Conservation (phyloP, 2,888 invertebrate species). For the Abrostola triplasia region DNA sequence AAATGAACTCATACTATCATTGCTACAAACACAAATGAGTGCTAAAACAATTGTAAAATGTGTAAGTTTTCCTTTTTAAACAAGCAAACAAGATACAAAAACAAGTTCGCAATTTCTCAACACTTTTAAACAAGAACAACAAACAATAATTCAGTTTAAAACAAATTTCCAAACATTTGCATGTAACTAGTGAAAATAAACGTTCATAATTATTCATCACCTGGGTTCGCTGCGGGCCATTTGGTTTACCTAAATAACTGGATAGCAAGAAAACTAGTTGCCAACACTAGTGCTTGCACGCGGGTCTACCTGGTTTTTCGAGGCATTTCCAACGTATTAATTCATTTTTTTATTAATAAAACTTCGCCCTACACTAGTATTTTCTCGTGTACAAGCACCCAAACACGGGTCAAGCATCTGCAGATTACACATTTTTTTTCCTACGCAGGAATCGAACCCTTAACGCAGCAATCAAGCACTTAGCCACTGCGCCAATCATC, state of each 20-base stretch:
- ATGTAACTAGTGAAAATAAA: constrained; percentile 21
- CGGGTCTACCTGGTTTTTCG: background rate
- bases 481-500: too few species aligned
- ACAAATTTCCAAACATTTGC: constrained; percentile 25
- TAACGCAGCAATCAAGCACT: too few species aligned
- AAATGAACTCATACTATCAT: too few species aligned
- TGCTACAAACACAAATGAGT: constrained; percentile 6
- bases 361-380: background rate
- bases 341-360: background rate
- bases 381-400: background rate
- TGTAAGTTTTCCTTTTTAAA: background rate
- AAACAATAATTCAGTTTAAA: constrained; percentile 18
- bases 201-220: constrained; percentile 33
- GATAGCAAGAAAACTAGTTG: background rate
- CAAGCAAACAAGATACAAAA: background rate
- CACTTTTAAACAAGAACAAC: constrained; percentile 14
- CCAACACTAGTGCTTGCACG: background rate
- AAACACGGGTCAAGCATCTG: too few species aligned
- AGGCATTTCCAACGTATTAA: background rate
- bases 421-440: too few species aligned
- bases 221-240: constrained; percentile 14
- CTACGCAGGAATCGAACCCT: too few species aligned
- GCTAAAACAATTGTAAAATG: background rate
- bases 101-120: background rate
- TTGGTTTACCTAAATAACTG: constrained; percentile 9